A percentile compares a stretch with the other conserved stretches of the same genome.
Conservation (phyloP, 2,888 invertebrate genomes). For the Lottia gigantea region DNA sequence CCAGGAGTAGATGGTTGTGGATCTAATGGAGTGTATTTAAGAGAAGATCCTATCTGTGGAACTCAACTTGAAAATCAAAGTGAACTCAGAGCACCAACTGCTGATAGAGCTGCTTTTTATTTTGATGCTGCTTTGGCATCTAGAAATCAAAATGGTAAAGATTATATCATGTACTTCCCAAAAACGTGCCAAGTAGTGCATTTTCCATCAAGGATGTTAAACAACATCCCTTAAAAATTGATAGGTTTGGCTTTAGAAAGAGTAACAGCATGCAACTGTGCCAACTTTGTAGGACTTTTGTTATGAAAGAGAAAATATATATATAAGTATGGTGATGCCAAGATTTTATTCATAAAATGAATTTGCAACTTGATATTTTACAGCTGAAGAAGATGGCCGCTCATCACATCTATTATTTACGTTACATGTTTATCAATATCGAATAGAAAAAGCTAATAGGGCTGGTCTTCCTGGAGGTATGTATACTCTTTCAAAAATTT, state of each 20-base stretch:
- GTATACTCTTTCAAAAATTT: conserved; percentile 9
- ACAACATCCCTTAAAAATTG: too few relatives aligned
- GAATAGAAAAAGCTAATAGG: conserved; percentile 79
- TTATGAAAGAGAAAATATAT: too few relatives aligned
- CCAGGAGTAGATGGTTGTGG: conserved; percentile 1
- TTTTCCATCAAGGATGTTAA: too few relatives aligned
- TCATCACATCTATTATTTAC: conserved; percentile 95
- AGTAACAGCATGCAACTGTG: too few relatives aligned
- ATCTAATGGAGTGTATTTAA: conserved; percentile 85
- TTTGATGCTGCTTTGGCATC: conserved; percentile 90
- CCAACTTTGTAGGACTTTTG: too few relatives aligned
- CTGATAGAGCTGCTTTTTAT: conserved; percentile 94
- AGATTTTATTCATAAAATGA: neutral
- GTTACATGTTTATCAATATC: conserved; percentile 95
- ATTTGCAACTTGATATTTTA: conserved; percentile 15
- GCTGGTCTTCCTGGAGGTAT: conserved; percentile 61
- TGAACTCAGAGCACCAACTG: conserved; percentile 92
- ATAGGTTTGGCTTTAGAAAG: too few relatives aligned
- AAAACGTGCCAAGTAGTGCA: too few relatives aligned
- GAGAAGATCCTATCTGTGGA: conserved; percentile 91
- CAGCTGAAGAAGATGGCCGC: conserved; percentile 77
- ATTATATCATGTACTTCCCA: too few relatives aligned
- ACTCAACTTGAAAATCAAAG: conserved; percentile 88
- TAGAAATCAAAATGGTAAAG: conserved; percentile 49
- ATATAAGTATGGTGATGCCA: too few relatives aligned